Evolutionary conservation across 2,888 invertebrate genomes (phyloP).

Genomic region (Rhyacophila evoluta): DNA sequence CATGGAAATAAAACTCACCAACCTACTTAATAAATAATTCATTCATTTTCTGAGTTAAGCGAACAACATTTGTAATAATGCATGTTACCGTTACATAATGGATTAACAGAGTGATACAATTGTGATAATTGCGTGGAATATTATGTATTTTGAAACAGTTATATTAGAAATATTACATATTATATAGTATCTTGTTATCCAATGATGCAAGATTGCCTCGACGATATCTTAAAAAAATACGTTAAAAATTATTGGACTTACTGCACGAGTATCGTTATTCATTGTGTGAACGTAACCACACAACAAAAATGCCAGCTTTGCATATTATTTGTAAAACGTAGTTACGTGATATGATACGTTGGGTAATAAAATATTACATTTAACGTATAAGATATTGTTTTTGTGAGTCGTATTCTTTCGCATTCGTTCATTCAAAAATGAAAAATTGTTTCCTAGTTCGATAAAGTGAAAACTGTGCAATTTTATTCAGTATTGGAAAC

Average conservation of each 20-base stretch:
- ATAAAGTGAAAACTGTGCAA: slow-evolving; percentile 3
- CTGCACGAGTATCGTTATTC: background rate
- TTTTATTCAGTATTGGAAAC: background rate
- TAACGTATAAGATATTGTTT: slow-evolving; percentile 1
- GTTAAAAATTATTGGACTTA: background rate
- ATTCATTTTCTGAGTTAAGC: background rate
- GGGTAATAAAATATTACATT: background rate
- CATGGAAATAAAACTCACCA: too few relatives aligned
- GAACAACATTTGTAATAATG: background rate
- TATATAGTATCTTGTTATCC: background rate
- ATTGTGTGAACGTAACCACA: background rate
- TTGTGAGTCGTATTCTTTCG: background rate
- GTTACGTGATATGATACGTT: slow-evolving; percentile 11
- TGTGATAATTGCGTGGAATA: background rate
- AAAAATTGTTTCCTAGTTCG: slow-evolving; percentile 3
- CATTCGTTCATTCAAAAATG: background rate
- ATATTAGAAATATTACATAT: background rate
- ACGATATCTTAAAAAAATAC: background rate
- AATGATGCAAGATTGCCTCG: slow-evolving; percentile 2
- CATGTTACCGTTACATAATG: slow-evolving; percentile 5
- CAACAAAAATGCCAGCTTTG: background rate
- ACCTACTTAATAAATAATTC: background rate
- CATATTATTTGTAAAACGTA: background rate
- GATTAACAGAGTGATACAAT: background rate
- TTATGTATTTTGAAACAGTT: slow-evolving; percentile 16